Base-by-base conservation (phyloP, 2,113 vertebrate genomes). In the Taxidea taxus region DNA sequence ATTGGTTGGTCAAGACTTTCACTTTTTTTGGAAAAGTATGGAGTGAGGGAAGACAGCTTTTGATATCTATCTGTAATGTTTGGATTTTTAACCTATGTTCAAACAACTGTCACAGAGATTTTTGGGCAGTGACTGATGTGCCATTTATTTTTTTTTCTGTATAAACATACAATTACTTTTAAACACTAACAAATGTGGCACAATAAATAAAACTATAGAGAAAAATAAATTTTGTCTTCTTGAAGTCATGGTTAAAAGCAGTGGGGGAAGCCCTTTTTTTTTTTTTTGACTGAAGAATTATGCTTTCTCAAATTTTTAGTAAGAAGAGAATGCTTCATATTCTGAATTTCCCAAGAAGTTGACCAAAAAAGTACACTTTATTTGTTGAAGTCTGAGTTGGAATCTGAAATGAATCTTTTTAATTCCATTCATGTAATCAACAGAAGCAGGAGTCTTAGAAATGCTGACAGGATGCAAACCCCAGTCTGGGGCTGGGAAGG, bases 391-490 rank as follows among this genome's bases (percentile, higher is more conserved):
- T 70, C 3, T 94, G 56, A 64, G 31, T 87, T 98, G 93, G 85
- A 96, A 88, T 95, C 88, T 95, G 87, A 97, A 97, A 77, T 87
- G 90, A 96, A 39, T 86, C 95, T 98, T 97, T 95, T 84, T 91
- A 96, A 85, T 77, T 97, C 93, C 94, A 75, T 97, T 96, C 86
- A 60, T 94, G 97, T 92, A 96, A 97, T 98, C 58, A 98, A 93
- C 72, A 49, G 7, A 68, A 97, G 92, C 94, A 96, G 34, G 42
- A 89, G 4, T 29, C 96, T 87, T 39, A 85, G 74, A 97, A 98
- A 14, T 95, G 98, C 97, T 98, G 97, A 98, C 91, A 95, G 29
- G 15, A 16, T 1, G 2, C 81, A 86, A 97, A 91, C 90, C 78
- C 49, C 47, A 92, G 56, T 56, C 81, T 60, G 72, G 47, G 91